phyloP scores from a whole-genome alignment of 2,797 vertebrate genomes.

The Mastacembelus armatus region DNA sequence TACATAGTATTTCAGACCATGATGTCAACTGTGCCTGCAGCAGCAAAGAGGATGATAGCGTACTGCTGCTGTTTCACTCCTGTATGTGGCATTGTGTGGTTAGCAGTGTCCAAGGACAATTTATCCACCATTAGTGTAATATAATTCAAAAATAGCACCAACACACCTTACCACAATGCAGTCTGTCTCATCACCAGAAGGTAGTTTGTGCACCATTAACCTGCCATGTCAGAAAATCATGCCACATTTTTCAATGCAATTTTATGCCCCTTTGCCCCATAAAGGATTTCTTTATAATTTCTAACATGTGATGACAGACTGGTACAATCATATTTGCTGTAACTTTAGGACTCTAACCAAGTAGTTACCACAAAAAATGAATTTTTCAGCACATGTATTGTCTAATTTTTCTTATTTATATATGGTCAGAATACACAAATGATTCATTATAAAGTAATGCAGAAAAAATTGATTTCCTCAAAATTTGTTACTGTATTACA shows the following conservation, averaged over 20 bases:
- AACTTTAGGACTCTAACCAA: constrained; percentile 7
- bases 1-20: constrained; percentile 39
- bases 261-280: constrained; percentile 1
- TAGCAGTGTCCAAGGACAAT: too few relatives aligned
- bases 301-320: constrained; percentile 17
- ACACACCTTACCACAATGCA: constrained; percentile 5
- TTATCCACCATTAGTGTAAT: constrained; percentile 35
- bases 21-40: constrained; percentile 55
- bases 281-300: constrained; percentile 4
- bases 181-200: constrained; percentile 6
- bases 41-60: constrained; percentile 20
- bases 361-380: background rate
- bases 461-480: too few relatives aligned
- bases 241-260: background rate
- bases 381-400: background rate
- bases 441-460: too few relatives aligned
- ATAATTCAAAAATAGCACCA: constrained; percentile 49
- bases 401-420: background rate
- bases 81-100: too few relatives aligned
- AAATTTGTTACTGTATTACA: too few relatives aligned
- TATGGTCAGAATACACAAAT: background rate
- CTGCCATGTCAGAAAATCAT: constrained; percentile 17
- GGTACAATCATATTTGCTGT: background rate
- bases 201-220: constrained; percentile 25
- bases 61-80: too few relatives aligned